Evolutionary conservation across 2,888 invertebrate genomes (phyloP), one percentile per base, ranked within the genome.

Genomic region (Ecdyonurus torrentis): DNA sequence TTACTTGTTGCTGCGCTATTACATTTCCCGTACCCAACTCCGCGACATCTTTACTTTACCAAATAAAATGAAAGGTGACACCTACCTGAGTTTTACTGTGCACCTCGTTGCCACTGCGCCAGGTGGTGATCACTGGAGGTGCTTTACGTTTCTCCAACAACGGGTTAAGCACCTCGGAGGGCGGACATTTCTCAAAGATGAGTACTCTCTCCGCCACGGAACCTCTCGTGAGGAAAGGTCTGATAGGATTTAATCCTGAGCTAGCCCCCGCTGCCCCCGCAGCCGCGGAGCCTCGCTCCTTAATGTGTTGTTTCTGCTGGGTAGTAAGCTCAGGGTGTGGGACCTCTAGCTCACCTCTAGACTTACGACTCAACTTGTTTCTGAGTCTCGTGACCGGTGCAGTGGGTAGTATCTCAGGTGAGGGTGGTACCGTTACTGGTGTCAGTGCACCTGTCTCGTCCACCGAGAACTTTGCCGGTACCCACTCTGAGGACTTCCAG

Each of bases 131-230:
- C 23, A 67, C 66, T 70, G 71, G 79, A 71, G 78, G 80, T 74
- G 77, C 80, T 15, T 66, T 64, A 70, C 85, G 78, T 72, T 87
- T 87, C 70, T 86, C 85, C 68, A 87, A 73, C 60, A 86, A 77
- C 20, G 55, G 25, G 37, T 58, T 25, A 18, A 55, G 60, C 65
- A 86, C 77, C 72, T 87, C 89, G 72, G 89, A 89, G 52, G 91
- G 59, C 50, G 63, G 92, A 71, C 91, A 91, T 74, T 89, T 85
- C 75, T 93, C 93, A 73, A 93, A 93, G 76, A 92, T 89, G 67
- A 92, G 81, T 66, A 92, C 92, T 60, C 92, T 79, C 72, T 93
- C 93, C 23, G 92, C 92, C 1, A 93, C 93, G 2, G 92, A 92
- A 23, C 92, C 93, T 65, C 92, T 82, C 55, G 91, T 91, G 62